Evolutionary conservation across 2,113 vertebrate species (phyloP), one percentile per base, ranked within the genome.

Genomic region (Solea senegalensis): DNA sequence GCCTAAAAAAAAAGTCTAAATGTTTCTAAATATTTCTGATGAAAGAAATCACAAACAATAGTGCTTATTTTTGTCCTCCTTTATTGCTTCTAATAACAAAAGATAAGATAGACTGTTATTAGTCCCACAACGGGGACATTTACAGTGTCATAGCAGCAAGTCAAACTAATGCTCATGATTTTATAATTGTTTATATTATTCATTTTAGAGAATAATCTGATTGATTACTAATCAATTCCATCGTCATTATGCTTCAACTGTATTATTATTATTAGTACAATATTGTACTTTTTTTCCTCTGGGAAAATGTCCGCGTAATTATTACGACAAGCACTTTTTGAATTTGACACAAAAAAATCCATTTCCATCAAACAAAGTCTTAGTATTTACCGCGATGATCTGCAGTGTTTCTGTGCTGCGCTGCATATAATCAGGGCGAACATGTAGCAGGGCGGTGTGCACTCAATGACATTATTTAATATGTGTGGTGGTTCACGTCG

Each of bases 401-500:
- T 28, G 65, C 50, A 64, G n/a, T 26, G 48, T 52, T 54, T 50
- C 11, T 63, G 43, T 54, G 48, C 48, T 54, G 41, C 26, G 3
- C 48, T 51, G 5, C 61, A 40, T 45, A 56, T 60, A 50, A 54
- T 5, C 34, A 27, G 67, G 34, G 46, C 63, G 60, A 75, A 55
- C 52, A 74, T 69, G 66, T 65, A 50, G 44, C 61, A 45, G 49
- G 34, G 68, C 39, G 45, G 60, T 52, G 21, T 82, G 43, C 64
- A 44, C 73, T n/a, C 69, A 55, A 57, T 72, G 66, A 65, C 74
- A 83, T 71, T 34, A 84, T 70, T 69, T 14, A 53, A 39, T 67
- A 58, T 58, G 76, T 60, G 60, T 8, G 41, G 49, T 76, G 61
- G 56, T 75, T 73, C 46, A 60, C 48, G 13, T 72, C 46, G 10